phyloP scores from a whole-genome alignment of 2,888 invertebrate genomes.

The Opisthograptis luteolata region DNA sequence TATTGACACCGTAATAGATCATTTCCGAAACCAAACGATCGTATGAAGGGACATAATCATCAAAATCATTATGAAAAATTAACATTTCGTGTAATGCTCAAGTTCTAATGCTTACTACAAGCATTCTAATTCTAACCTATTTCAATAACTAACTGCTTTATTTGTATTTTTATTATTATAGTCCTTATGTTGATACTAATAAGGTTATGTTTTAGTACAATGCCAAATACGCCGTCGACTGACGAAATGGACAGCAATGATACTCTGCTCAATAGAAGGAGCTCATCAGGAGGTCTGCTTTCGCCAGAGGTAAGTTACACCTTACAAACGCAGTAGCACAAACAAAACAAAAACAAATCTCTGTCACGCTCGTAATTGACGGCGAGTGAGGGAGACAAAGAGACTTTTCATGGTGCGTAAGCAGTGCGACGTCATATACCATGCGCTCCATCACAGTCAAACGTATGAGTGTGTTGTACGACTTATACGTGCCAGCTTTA shows the following conservation, averaged over 20 bases:
- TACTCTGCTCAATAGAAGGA: constrained; percentile 86
- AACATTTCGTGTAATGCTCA: constrained; percentile 39
- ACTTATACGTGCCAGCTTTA: too few relatives aligned
- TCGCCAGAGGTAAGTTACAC: constrained; percentile 89
- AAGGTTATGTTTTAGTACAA: constrained; percentile 73
- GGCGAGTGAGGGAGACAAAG: too few relatives aligned
- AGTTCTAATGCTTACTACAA: constrained; percentile 28
- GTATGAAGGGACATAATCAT: constrained; percentile 25
- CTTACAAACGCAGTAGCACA: too few relatives aligned
- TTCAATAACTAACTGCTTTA: constrained; percentile 20
- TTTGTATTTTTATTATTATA: constrained; percentile 6
- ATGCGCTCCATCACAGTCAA: too few relatives aligned
- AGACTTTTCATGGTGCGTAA: too few relatives aligned
- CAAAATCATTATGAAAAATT: constrained; percentile 24
- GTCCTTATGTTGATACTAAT: constrained; percentile 13
- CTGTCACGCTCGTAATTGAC: too few relatives aligned
- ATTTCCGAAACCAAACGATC: not conserved
- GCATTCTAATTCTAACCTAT: constrained; percentile 21
- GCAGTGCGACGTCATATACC: too few relatives aligned
- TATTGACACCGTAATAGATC: constrained; percentile 6
- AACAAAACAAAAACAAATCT: too few relatives aligned
- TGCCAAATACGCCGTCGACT: constrained; percentile 89
- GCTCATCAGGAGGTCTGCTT: constrained; percentile 91
- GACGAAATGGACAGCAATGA: constrained; percentile 85
- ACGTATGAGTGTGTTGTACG: too few relatives aligned